These are phyloP conservation scores for Malaclemys terrapin DNA, from an alignment of 2,113 vertebrate species.

Conservation along the genomic window DNA sequence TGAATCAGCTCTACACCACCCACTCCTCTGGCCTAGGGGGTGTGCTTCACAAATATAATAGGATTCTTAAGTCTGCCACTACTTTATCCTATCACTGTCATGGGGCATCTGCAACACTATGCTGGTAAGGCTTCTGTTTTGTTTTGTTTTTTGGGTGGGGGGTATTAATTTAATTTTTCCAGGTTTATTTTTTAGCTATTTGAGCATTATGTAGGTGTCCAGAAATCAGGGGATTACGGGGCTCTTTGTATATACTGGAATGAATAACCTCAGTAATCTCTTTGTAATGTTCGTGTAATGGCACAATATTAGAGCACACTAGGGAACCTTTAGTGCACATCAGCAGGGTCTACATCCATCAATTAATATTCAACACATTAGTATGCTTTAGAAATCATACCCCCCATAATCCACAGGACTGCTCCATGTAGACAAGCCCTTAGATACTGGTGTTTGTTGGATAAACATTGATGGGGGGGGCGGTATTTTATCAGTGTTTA, in stretches of 20 bases:
- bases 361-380: not conserved
- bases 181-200: not conserved
- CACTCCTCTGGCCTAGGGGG: accelerated
- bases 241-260: not conserved
- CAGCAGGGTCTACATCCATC: not conserved
- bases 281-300: not conserved
- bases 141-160: too few relatives aligned
- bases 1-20: not conserved
- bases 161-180: not conserved
- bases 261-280: not conserved
- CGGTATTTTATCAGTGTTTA: too few relatives aligned
- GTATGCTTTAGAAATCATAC: not conserved
- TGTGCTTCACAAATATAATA: accelerated
- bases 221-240: not conserved
- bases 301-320: not conserved
- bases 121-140: accelerated
- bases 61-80: not conserved
- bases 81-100: not conserved
- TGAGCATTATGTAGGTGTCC: not conserved
- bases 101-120: accelerated
- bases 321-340: not conserved
- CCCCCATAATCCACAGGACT: not conserved
- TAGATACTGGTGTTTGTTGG: not conserved
- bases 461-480: not conserved
- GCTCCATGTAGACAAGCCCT: not conserved